Evolutionary conservation across 2,888 invertebrate species (phyloP), one percentile per base, ranked within the genome.

Genomic region (Nebria salina): DNA sequence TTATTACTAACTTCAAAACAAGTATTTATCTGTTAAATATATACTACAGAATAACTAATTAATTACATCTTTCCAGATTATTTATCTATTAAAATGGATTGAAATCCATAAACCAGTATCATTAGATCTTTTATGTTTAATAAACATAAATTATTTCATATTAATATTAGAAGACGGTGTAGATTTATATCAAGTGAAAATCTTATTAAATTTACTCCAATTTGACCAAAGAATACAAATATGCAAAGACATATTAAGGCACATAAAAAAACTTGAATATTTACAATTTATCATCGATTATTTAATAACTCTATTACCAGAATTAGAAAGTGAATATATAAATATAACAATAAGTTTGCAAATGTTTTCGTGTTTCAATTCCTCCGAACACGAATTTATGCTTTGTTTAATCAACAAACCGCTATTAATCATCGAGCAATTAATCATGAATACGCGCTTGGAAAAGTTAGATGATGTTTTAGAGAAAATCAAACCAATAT

Each of bases 401-500:
- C 92, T 93, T 87, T 91, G 92, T 83, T 87, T 95, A 26, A 90
- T 94, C 25, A 91, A 92, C 73, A 91, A 91, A 83, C 97, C 97
- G 0, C 87, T 95, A 66, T 88, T 95, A 3, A 94, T 97, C 86
- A 90, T 97, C 8, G 97, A 97, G 86, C 95, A 96, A 86, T 91
- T 96, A 77, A 87, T 97, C 11, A 97, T 97, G 96, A 97, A 97
- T 86, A 94, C 93, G 0, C 94, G 94, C 86, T 90, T 96, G 76
- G 95, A 95, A 84, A 89, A 91, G 76, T 88, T 96, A 7, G 90
- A 91, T 0, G 90, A 90, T 65, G 92, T 95, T 3, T 86, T 95
- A 41, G 90, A 90, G n/a, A 90, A 90, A 41, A 90, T 93, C 15
- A 89, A 91, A n/a, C 89, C 90, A 0, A 85, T 87, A 82, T 82